Conservation (phyloP, 1,140 invertebrate species). For the Anastrepha ludens region DNA sequence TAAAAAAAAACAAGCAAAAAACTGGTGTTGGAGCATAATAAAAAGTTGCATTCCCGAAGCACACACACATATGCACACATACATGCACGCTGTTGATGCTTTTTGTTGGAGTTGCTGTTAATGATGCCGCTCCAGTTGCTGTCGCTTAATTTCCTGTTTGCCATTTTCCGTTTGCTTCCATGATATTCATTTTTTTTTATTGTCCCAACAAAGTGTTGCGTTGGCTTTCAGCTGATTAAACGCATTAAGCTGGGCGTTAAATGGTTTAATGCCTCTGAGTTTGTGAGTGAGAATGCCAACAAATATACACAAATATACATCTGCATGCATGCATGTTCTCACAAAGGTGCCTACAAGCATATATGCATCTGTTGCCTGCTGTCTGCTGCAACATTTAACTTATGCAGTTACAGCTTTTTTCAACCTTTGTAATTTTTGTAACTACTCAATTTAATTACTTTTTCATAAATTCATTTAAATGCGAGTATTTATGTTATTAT, state of each 20-base stretch:
- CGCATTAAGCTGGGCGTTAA: slow-evolving; percentile 33
- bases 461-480: not conserved
- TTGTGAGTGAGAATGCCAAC: not conserved
- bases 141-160: slow-evolving; percentile 45
- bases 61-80: not conserved
- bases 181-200: not conserved
- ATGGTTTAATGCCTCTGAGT: not conserved
- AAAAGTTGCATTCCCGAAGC: not conserved
- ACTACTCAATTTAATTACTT: not conserved
- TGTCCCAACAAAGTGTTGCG: not conserved
- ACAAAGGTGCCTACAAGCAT: not conserved
- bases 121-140: slow-evolving; percentile 22
- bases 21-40: not conserved
- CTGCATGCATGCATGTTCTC: not conserved
- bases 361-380: not conserved
- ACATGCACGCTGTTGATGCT: not conserved
- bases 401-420: not conserved
- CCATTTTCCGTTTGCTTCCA: slow-evolving; percentile 4
- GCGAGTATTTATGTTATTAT: not conserved
- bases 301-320: not conserved
- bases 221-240: slow-evolving; percentile 44
- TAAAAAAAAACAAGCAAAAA: too few species aligned
- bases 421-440: not conserved
- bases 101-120: slow-evolving; percentile 18
- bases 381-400: not conserved